phyloP scores from a whole-genome alignment of 35 echinoderm and acorn worm genomes.

The Apostichopus parvimensis region DNA sequence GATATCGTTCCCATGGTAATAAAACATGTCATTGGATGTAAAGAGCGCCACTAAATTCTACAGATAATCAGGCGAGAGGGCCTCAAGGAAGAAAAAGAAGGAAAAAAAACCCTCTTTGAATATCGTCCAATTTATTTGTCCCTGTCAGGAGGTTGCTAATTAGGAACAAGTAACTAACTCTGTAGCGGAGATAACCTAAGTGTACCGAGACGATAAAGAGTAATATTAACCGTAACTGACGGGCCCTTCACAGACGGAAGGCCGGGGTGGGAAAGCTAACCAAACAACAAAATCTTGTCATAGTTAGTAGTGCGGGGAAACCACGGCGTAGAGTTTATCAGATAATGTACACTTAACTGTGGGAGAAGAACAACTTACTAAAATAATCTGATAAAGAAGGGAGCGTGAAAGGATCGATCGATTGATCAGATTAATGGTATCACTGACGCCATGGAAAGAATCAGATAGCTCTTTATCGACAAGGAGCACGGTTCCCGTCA shows the following conservation, averaged over 20 bases:
- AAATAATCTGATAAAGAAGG: too few relatives aligned
- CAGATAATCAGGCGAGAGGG: constrained; percentile 11
- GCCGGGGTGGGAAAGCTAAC: background rate
- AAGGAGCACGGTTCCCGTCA: too few relatives aligned
- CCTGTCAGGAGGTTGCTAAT: constrained; percentile 12
- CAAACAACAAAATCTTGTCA: too few relatives aligned
- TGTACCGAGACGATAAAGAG: constrained; percentile 4
- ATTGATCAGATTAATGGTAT: too few relatives aligned
- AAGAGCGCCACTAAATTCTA: constrained; percentile 34
- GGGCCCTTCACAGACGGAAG: background rate
- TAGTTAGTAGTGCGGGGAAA: too few relatives aligned
- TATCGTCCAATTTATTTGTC: constrained; percentile 18
- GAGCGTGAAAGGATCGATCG: too few relatives aligned
- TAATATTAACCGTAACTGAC: background rate
- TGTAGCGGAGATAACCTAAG: constrained; percentile 23
- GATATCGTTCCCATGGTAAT: constrained; percentile 43
- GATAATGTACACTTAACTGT: too few relatives aligned
- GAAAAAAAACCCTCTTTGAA: background rate
- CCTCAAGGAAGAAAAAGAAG: background rate
- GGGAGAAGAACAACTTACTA: too few relatives aligned
- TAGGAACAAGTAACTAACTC: constrained; percentile 35
- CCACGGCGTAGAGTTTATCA: too few relatives aligned
- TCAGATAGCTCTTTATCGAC: too few relatives aligned
- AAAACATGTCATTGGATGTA: constrained; percentile 40
- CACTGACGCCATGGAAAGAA: too few relatives aligned